Evolutionary conservation across 2,113 vertebrate genomes (phyloP).

Genomic region (Centropus unirufus): DNA sequence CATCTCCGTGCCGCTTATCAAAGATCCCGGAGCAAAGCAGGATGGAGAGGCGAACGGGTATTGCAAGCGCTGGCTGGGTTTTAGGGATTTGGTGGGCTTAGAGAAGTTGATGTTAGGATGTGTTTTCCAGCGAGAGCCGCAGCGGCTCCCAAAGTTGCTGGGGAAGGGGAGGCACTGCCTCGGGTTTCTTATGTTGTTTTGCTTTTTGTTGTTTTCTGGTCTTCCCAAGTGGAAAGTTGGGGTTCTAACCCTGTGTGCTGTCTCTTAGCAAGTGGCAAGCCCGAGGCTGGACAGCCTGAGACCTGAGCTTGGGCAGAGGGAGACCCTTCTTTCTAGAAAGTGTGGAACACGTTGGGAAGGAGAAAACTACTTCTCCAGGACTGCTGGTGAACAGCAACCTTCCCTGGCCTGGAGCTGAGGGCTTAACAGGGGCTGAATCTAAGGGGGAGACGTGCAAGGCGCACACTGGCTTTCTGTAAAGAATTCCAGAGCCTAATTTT

Average conservation of each 20-base stretch:
- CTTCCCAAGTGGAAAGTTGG: neutral
- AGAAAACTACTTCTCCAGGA: neutral
- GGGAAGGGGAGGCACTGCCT: neutral
- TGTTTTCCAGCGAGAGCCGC: neutral
- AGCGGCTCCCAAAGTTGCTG: neutral
- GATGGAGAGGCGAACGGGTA: neutral
- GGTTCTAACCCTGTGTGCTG: neutral
- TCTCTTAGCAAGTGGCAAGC: neutral
- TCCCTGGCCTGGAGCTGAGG: neutral
- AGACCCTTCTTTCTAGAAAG: neutral
- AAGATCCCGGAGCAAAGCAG: neutral
- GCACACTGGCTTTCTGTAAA: accelerated
- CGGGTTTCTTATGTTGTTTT: neutral
- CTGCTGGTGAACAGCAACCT: neutral
- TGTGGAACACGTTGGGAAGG: neutral
- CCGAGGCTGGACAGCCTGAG: neutral
- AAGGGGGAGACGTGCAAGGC: neutral
- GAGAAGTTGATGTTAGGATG: neutral
- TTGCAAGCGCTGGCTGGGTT: neutral
- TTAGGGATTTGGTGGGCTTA: neutral
- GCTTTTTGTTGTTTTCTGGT: neutral
- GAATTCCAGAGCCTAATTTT: neutral
- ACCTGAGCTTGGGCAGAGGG: neutral
- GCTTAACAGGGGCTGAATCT: neutral
- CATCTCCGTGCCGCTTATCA: neutral